Base-by-base conservation (phyloP, 2,113 vertebrate genomes). In the Tyto alba region DNA sequence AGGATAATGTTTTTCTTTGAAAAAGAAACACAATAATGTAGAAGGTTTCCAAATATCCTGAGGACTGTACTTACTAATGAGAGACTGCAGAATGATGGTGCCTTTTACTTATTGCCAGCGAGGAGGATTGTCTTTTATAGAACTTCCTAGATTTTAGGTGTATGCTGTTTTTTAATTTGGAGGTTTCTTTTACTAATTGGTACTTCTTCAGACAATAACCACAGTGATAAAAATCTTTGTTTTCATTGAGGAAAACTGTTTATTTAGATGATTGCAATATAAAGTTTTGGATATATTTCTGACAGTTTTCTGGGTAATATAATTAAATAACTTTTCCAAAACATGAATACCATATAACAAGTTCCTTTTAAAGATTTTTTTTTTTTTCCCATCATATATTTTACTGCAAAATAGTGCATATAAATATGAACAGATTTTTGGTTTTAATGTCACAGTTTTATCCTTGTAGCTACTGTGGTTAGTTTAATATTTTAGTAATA, bases 101-200 rank as follows among this genome's bases (percentile, higher is more conserved):
- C 43, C 48, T 94, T 85, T 82, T 88, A 59, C 20, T 26, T 79
- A 60, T 7, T 83, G 89, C 84, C 66, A 75, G 76, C 0, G 0
- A 85, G 27, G 21, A 85, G 10, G 25, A 8, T 32, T 87, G 52
- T 41, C 55, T 89, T 86, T 41, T 45, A 52, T 22, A 78, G 68
- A 67, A 48, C 60, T 74, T 56, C 40, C 29, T 72, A 43, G 43
- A 53, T 69, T 94, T 91, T 85, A 88, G 48, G 40, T 75, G 15
- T 76, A 14, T 62, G 32, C 7, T 32, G 10, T 36, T 81, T 48
- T 74, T 89, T 78, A 85, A 76, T 72, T 90, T 69, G 72, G 67
- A 93, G 59, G 48, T 63, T 97, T 88, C 34, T 92, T 64, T 69
- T 76, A 29, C 62, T 88, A 66, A 93, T 93, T 93, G 92, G 55